These are phyloP conservation scores for Schizothorax lantsangensis DNA, from an alignment of 2,797 vertebrate genomes.

Conservation along the genomic window DNA sequence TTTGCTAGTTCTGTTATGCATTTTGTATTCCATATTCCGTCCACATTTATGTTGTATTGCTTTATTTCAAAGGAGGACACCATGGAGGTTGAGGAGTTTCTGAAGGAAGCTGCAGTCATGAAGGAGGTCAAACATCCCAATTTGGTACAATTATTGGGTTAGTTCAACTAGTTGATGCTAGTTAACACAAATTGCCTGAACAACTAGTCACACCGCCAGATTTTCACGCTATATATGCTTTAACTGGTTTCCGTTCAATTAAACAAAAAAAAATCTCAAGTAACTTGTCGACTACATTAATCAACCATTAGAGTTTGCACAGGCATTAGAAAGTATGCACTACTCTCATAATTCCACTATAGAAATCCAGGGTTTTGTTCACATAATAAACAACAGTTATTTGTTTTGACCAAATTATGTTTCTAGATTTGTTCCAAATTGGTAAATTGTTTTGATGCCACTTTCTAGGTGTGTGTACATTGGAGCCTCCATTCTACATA, in stretches of 20 bases:
- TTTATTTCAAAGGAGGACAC: slow-evolving; percentile 89
- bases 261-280: background rate
- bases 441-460: background rate
- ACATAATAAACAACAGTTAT: background rate
- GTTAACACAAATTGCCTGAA: background rate
- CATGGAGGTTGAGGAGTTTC: slow-evolving; percentile 98
- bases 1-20: background rate
- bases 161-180: slow-evolving; percentile 55
- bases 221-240: background rate
- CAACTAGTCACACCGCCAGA: background rate
- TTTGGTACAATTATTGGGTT: slow-evolving; percentile 87
- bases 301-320: background rate
- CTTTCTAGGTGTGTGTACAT: slow-evolving; percentile 92
- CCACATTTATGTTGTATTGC: background rate
- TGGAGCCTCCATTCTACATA: slow-evolving; percentile 98
- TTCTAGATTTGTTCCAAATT: background rate
- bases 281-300: background rate
- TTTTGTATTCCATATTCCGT: background rate
- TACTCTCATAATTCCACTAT: background rate
- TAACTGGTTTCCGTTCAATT: background rate
- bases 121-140: slow-evolving; percentile 99
- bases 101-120: slow-evolving; percentile 99
- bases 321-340: background rate
- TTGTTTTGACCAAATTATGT: background rate
- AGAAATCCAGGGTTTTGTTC: background rate